Percentiles rank a stretch among this genome's conserved stretches.
Conservation (phyloP, 2,113 vertebrate species). For the Mola mola region DNA sequence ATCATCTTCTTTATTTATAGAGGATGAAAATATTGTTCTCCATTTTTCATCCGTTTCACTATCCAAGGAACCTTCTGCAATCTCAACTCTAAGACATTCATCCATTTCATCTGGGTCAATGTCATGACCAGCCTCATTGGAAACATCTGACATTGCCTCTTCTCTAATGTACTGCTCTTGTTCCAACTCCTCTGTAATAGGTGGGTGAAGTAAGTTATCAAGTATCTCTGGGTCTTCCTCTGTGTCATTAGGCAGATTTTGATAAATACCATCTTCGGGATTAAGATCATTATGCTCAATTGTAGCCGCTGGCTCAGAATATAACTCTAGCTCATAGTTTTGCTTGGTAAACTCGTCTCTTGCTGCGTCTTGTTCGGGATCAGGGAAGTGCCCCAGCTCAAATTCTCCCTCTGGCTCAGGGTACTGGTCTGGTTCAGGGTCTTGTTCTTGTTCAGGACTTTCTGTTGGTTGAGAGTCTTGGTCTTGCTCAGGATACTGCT, state of each 20-base stretch:
- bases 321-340: conserved; percentile 31
- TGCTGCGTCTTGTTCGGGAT: conserved; percentile 1
- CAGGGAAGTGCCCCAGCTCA: neutral
- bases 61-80: conserved; percentile 76
- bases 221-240: conserved; percentile 42
- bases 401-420: conserved; percentile 1
- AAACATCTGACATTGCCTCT: conserved; percentile 77
- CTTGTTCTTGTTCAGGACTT: neutral
- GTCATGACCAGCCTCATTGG: conserved; percentile 76
- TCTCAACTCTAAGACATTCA: conserved; percentile 76
- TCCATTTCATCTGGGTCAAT: conserved; percentile 72
- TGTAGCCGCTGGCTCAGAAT: conserved; percentile 27
- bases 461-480: neutral
- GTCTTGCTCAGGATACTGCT: neutral
- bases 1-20: conserved; percentile 84
- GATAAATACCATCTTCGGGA: conserved; percentile 43
- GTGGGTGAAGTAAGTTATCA: conserved; percentile 43
- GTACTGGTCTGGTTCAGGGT: conserved; percentile 7
- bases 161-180: conserved; percentile 73
- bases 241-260: conserved; percentile 36
- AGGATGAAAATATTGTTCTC: conserved; percentile 84
- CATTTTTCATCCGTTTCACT: conserved; percentile 82
- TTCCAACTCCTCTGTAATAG: conserved; percentile 58
- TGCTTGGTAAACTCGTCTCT: conserved; percentile 4
- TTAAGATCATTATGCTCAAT: conserved; percentile 15